Percentiles rank a stretch among this genome's conserved stretches.
phyloP scores from a whole-genome alignment of 2,888 invertebrate genomes.

The Pterobdella sp. region DNA sequence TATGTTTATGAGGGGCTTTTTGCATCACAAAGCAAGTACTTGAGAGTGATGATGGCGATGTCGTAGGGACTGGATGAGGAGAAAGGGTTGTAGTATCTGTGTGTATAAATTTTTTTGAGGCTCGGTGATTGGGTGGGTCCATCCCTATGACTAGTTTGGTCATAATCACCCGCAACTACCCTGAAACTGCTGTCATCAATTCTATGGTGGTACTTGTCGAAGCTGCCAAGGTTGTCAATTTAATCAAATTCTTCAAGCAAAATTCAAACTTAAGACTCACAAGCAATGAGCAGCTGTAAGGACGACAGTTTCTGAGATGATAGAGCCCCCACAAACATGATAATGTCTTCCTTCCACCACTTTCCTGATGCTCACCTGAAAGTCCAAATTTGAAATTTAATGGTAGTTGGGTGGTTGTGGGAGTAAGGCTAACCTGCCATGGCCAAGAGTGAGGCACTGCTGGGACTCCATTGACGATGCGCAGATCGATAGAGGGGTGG shows the following conservation, averaged over 20 bases:
- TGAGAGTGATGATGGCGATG: constrained; percentile 12
- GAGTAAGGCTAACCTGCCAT: constrained; percentile 31
- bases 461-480: constrained; percentile 34
- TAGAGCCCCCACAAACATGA: constrained; percentile 42
- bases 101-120: background rate
- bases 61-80: constrained; percentile 22
- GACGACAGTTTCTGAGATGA: constrained; percentile 41
- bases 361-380: constrained; percentile 16
- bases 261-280: constrained; percentile 15
- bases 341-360: constrained; percentile 12
- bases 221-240: background rate
- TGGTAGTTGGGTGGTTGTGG: background rate
- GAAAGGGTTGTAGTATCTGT: constrained; percentile 6
- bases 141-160: constrained; percentile 1
- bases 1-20: background rate
- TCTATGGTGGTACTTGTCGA: background rate
- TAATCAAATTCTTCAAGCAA: background rate
- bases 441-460: constrained; percentile 36
- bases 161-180: constrained; percentile 20
- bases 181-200: background rate
- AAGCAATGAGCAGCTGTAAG: constrained; percentile 46
- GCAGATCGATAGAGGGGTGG: background rate
- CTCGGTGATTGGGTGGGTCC: background rate
- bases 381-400: background rate
- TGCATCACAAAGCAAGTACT: background rate